Percentiles rank a stretch among this genome's conserved stretches.
These are phyloP conservation scores for Ips typographus DNA, from an alignment of 1,140 invertebrate species.

Conservation along the genomic window DNA sequence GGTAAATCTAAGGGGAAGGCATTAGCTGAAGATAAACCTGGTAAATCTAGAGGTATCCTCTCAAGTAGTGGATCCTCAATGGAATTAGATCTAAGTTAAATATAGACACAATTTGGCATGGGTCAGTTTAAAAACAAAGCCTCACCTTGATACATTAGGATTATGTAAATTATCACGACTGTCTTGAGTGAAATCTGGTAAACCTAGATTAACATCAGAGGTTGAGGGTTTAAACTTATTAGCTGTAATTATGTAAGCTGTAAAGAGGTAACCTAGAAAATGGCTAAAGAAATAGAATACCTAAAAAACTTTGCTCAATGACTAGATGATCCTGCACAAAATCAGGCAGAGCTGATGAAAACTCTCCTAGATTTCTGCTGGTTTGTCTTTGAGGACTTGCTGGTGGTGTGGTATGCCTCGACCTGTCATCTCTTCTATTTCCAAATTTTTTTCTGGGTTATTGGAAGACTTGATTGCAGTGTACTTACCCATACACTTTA, in stretches of 20 bases:
- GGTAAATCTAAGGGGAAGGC: slow-evolving; percentile 46
- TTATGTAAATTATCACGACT: slow-evolving; percentile 21
- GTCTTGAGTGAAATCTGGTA: slow-evolving; percentile 34
- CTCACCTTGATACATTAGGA: slow-evolving; percentile 17
- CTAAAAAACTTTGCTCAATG: slow-evolving; percentile 61
- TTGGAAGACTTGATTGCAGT: background rate
- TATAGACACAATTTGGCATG: background rate
- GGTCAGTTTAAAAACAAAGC: background rate
- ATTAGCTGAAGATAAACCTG: slow-evolving; percentile 33
- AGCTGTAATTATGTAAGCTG: background rate
- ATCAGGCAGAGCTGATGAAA: slow-evolving; percentile 59
- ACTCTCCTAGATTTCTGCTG: slow-evolving; percentile 45
- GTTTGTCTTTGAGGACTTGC: slow-evolving; percentile 35
- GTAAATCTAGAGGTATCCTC: slow-evolving; percentile 39
- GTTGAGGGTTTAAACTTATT: background rate
- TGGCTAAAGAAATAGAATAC: background rate
- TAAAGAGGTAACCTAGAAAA: too few relatives aligned
- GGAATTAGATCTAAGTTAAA: slow-evolving; percentile 13
- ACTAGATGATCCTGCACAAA: slow-evolving; percentile 69
- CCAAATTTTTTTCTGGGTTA: background rate
- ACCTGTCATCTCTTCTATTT: slow-evolving; percentile 40
- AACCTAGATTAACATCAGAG: slow-evolving; percentile 10
- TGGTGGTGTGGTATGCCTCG: slow-evolving; percentile 39
- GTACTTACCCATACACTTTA: slow-evolving; percentile 55
- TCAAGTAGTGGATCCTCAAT: slow-evolving; percentile 9